Base-by-base conservation (phyloP, 2,113 vertebrate species). In the Ceuthmochares aereus region DNA sequence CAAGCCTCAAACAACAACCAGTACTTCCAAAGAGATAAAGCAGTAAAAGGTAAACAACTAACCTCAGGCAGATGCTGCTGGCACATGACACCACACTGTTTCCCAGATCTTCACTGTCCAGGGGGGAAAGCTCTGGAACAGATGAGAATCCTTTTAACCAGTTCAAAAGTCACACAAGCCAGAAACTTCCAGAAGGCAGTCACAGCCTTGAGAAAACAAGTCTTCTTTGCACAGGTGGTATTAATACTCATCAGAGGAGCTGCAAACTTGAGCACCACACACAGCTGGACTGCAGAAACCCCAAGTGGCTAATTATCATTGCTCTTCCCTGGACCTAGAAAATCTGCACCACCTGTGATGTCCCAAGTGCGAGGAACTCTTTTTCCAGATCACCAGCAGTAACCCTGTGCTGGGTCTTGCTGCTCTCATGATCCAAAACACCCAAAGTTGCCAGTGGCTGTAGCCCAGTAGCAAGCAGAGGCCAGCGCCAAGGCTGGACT, bases 91-190 rank as follows among this genome's bases (percentile, higher is more conserved):
- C 70, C 97, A 97, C 97, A 6, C 96, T 91, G 93, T 98, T 99
- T 64, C 98, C 51, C 56, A 97, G 97, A 54, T 96, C 97, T 81
- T 98, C 98, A 49, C 97, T 97, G 20, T 40, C 98, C 98, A 40
- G 96, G 94, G 87, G 98, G 94, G 92, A 98, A 98, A 98, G 91
- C 98, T 98, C 97, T 98, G 97, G 66, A 98, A 97, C n/a, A 98
- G 56, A 70, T 97, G 97, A 74, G 98, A 40, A 98, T 26, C 97
- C 97, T 98, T 69, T 76, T n/a, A 54, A 96, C 80, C 9, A 52
- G 12, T 13, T 83, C 70, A 43, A 81, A 52, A 40, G 40, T 8
- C 47, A 3, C 25, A 47, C 6, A 26, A 34, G 13, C 16, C 58
- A 62, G 72, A 43, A 90, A 40, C 70, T 32, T 97, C 98, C 98